Evolutionary conservation across 2,113 vertebrate species (phyloP), one percentile per base, ranked within the genome.

Genomic region (Oncorhynchus mykiss): DNA sequence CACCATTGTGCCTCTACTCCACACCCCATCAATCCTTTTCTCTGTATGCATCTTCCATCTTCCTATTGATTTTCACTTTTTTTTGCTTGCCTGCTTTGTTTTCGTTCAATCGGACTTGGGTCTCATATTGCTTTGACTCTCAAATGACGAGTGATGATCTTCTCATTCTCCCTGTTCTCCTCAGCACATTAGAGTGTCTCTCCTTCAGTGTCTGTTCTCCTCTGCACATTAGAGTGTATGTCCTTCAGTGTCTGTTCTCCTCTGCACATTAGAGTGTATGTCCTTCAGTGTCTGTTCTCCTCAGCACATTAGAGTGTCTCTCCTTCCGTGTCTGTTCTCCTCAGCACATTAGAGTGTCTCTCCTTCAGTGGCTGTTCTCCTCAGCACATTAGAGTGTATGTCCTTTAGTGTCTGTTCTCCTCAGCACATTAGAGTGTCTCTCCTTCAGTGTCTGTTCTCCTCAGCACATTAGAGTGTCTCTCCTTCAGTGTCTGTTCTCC

Each of bases 141-240:
- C 77, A 70, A 79, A 78, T 71, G 84, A 88, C 68, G 81, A 85
- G 82, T 83, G 80, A 81, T 78, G 70, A 71, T 85, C 78, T 71
- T 54, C 31, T 49, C 70, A 67, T 64, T 78, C 69, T 77, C 67
- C 67, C 60, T 45, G 62, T 60, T 86, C 74, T 76, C 77, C 29
- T 31, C 29, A 31, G 29, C 29, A 31, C 62, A 78, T 83, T 77
- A 76, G n/a, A 71, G 75, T 4, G 3, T 4, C 3, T 29, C 4
- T 31, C 31, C 31, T 31, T 31, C 1, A 31, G 31, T 31, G 31
- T 0, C 31, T 31, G 31, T 31, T 31, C 31, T 31, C 4, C 31
- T 31, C 25, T 2, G 25, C 25, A 27, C 25, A 2, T 2, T 27
- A 27, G 25, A 27, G 25, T 27, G 25, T 27, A 0, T 27, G 0